phyloP scores from a whole-genome alignment of 2,888 invertebrate genomes.

The Lottia gigantea region DNA sequence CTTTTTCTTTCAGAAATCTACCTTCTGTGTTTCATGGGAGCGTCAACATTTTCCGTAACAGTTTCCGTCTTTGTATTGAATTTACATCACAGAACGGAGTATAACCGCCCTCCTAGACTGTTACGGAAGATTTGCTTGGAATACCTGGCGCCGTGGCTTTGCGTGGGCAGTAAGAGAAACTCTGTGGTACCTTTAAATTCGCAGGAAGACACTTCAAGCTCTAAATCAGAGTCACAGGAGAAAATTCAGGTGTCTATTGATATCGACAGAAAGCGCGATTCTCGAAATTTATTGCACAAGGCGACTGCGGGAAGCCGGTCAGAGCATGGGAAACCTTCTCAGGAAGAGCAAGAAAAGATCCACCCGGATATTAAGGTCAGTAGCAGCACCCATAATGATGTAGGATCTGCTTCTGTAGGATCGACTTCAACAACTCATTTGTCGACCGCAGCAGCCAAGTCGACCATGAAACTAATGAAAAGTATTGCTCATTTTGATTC shows the following conservation, averaged over 20 bases:
- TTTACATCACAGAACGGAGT: conserved; percentile 32
- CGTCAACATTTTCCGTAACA: conserved; percentile 30
- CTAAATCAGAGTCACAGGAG: neutral
- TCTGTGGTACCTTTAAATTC: neutral
- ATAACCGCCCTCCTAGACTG: conserved; percentile 28
- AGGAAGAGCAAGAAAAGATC: neutral
- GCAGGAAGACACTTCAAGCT: no score
- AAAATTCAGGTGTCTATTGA: neutral
- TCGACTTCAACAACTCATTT: conserved; percentile 3
- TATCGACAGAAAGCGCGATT: neutral
- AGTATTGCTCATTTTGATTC: conserved; percentile 25
- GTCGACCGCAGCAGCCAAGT: conserved; percentile 17
- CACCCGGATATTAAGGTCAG: neutral
- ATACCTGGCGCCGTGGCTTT: conserved; percentile 25
- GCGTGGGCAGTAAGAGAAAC: conserved; percentile 12
- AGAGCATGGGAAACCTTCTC: neutral
- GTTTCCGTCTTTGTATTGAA: conserved; percentile 30
- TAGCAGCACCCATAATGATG: neutral
- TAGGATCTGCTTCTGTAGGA: neutral
- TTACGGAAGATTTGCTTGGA: conserved; percentile 24
- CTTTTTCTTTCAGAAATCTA: conserved; percentile 28
- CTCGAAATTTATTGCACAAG: neutral
- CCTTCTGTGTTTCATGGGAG: conserved; percentile 32
- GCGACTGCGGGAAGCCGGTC: neutral
- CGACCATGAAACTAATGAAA: conserved; percentile 21